phyloP scores from a whole-genome alignment of 1,140 invertebrate genomes.

The Hypsibius dujardini region DNA sequence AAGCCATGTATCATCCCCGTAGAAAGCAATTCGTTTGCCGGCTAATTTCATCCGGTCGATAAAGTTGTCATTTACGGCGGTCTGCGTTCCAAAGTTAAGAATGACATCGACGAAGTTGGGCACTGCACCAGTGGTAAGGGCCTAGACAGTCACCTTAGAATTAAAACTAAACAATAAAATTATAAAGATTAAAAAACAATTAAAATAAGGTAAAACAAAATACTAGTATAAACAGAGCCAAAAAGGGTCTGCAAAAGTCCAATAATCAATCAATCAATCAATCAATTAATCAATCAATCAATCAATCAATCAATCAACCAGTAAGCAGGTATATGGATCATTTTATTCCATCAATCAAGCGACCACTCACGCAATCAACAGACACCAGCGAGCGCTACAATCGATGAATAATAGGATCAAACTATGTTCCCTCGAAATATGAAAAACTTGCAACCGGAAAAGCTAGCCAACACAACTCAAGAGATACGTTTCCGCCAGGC shows the following conservation, averaged over 20 bases:
- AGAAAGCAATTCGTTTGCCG: constrained; percentile 56
- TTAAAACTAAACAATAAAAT: constrained; percentile 12
- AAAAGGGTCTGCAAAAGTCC: neutral
- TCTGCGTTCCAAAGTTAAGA: constrained; percentile 55
- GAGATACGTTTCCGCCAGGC: neutral
- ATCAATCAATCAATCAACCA: no score
- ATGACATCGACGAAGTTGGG: constrained; percentile 78
- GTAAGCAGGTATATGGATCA: no score
- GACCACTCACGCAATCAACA: no score
- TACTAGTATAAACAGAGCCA: neutral
- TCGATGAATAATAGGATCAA: no score
- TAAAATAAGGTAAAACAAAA: constrained; percentile 20
- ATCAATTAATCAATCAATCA: no score
- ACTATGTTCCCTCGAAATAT: neutral
- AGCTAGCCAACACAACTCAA: neutral
- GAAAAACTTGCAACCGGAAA: neutral
- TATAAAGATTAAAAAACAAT: constrained; percentile 20
- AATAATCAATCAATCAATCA: no score
- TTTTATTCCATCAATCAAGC: no score
- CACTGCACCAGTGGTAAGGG: constrained; percentile 64
- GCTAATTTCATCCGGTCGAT: constrained; percentile 44
- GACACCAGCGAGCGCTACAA: no score
- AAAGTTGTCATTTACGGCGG: constrained; percentile 54
- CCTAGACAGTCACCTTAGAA: constrained; percentile 37
- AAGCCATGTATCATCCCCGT: constrained; percentile 90